Percentiles rank a stretch among this genome's conserved stretches.
phyloP scores from a whole-genome alignment of 1,140 invertebrate genomes.

The Drosophila truncata region DNA sequence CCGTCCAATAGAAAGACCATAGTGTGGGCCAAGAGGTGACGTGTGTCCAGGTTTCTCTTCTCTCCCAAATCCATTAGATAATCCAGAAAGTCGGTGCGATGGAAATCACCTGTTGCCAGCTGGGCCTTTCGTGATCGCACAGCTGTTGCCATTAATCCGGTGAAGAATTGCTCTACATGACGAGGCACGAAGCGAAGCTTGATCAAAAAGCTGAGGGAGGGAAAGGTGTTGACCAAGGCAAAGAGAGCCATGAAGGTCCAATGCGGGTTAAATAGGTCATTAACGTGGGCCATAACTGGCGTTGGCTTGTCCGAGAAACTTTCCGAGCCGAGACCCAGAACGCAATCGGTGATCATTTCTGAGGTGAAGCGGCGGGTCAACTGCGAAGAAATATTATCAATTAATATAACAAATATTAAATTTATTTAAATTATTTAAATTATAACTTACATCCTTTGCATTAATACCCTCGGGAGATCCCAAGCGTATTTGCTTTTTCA shows the following conservation, averaged over 20 bases:
- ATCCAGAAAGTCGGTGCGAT: constrained; percentile 83
- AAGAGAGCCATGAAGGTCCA: constrained; percentile 43
- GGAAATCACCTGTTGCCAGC: constrained; percentile 19
- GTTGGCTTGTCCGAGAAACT: constrained; percentile 68
- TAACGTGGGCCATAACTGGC: constrained; percentile 55
- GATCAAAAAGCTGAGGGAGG: constrained; percentile 30
- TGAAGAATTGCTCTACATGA: constrained; percentile 68
- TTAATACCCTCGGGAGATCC: constrained; percentile 46
- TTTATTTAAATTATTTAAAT: too few species aligned
- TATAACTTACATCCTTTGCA: constrained; percentile 61
- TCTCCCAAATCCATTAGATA: constrained; percentile 79
- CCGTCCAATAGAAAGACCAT: constrained; percentile 77
- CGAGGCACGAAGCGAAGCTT: constrained; percentile 60
- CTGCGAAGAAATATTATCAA: constrained; percentile 16
- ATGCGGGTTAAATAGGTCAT: constrained; percentile 45
- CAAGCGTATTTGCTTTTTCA: constrained; percentile 52
- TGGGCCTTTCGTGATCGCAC: constrained; percentile 64
- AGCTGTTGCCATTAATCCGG: constrained; percentile 63
- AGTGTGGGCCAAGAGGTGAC: constrained; percentile 43
- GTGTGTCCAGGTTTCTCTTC: constrained; percentile 55
- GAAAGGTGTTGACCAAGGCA: constrained; percentile 47
- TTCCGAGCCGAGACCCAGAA: constrained; percentile 85
- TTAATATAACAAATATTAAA: neutral
- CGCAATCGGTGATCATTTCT: constrained; percentile 86
- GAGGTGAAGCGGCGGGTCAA: constrained; percentile 85